Base-by-base conservation (phyloP, 2,113 vertebrate genomes). In the Passer domesticus region DNA sequence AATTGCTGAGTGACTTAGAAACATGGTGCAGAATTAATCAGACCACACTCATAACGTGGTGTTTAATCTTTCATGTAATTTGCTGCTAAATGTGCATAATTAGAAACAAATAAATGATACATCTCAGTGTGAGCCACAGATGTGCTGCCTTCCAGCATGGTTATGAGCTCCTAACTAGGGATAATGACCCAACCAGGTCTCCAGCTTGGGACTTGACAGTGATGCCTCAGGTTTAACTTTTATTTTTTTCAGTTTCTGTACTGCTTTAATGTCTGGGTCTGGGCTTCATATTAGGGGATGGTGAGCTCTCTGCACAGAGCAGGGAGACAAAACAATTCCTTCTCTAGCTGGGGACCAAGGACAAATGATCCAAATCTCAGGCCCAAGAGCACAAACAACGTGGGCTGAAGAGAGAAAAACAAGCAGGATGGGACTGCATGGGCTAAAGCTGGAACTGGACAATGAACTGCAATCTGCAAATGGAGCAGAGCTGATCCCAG, bases 61-160 rank as follows among this genome's bases (percentile, higher is more conserved):
- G 86, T 93, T 97, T 92, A 95, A 89, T 73, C 83, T 81, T 53
- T 95, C 74, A 60, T 25, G 46, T 76, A 94, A 87, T 78, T 41
- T 46, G 69, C 43, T 69, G 50, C 90, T 96, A 94, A 94, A 93
- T 12, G 52, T 77, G 41, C 46, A 64, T 83, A 93, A 83, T 95
- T 73, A 67, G 80, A 85, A 92, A 76, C 59, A 90, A 63, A 64
- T 73, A 84, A 52, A 59, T 73, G 50, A 78, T 67, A 39, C 62
- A 67, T 50, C 68, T 76, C 74, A 60, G 35, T 33, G 17, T 59
- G 68, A 41, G 25, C 19, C 30, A 16, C 53, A 86, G 75, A 92
- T 95, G 49, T 78, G 69, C 31, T 96, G 58, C 55, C 87, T 90
- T 96, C 77, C 74, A 90, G 47, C 69, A 41, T 1, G 24, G 49